A percentile compares a stretch with the other conserved stretches of the same genome.
Evolutionary conservation across 2,113 vertebrate species (phyloP).

Genomic region (Oncorhynchus keta): DNA sequence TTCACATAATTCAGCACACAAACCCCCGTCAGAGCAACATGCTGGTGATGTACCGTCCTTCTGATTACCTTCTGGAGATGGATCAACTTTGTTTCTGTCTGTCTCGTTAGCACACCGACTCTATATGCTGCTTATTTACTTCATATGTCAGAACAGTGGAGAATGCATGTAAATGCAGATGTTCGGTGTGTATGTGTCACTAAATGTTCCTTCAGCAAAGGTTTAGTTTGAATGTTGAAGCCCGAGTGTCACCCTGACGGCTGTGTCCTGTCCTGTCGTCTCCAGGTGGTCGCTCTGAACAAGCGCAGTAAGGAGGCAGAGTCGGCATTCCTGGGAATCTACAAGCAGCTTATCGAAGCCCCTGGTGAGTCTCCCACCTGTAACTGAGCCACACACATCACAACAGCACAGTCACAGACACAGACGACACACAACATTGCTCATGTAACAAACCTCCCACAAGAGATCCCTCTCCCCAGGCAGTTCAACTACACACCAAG

Average conservation of each 20-base stretch:
- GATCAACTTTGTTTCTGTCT: no score
- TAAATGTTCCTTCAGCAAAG: neutral
- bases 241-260: constrained; percentile 34
- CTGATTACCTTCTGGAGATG: neutral
- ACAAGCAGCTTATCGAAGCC: constrained; percentile 92
- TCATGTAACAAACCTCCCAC: constrained; percentile 13
- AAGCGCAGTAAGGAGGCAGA: constrained; percentile 97
- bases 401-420: constrained; percentile 8
- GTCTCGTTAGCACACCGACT: neutral
- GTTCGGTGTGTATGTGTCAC: neutral
- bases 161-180: neutral
- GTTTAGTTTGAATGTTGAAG: neutral
- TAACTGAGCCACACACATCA: constrained; percentile 35
- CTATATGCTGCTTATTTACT: neutral
- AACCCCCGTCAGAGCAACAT: no score
- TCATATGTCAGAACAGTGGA: neutral
- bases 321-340: constrained; percentile 93
- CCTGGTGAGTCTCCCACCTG: constrained; percentile 86
- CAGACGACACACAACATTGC: constrained; percentile 6
- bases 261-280: constrained; percentile 48
- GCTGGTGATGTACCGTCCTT: neutral
- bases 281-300: constrained; percentile 94
- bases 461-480: neutral
- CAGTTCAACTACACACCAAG: no score
- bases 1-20: no score